Conservation (phyloP, 2,797 vertebrate species). For the Peromyscus attwateri region DNA sequence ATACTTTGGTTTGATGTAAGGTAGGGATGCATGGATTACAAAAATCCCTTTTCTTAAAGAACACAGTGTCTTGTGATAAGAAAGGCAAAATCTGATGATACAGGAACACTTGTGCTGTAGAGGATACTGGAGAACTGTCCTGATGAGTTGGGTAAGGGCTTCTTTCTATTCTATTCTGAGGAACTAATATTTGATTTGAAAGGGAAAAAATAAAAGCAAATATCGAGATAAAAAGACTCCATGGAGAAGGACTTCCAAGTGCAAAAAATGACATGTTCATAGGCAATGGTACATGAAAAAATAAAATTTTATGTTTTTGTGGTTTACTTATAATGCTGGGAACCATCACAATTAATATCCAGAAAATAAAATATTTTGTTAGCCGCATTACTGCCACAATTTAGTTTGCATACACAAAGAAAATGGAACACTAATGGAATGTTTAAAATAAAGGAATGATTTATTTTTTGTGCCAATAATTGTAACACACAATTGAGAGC, state of each 20-base stretch:
- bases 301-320: neutral
- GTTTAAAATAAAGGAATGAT: neutral
- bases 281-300: neutral
- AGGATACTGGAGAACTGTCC: neutral
- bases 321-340: neutral
- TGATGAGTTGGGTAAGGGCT: fast-evolving
- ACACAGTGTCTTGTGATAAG: neutral
- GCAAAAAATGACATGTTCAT: neutral
- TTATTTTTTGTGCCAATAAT: neutral
- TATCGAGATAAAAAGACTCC: neutral
- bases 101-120: neutral
- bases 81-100: neutral
- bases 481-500: neutral
- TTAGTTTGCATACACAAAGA: neutral
- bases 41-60: neutral
- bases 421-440: neutral
- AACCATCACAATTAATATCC: neutral
- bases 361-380: neutral
- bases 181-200: neutral
- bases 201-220: neutral
- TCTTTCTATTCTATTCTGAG: neutral
- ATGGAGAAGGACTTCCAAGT: neutral
- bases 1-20: neutral
- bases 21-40: fast-evolving
- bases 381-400: neutral